Conservation (phyloP, 1,140 invertebrate genomes). For the Ceratitis capitata region DNA sequence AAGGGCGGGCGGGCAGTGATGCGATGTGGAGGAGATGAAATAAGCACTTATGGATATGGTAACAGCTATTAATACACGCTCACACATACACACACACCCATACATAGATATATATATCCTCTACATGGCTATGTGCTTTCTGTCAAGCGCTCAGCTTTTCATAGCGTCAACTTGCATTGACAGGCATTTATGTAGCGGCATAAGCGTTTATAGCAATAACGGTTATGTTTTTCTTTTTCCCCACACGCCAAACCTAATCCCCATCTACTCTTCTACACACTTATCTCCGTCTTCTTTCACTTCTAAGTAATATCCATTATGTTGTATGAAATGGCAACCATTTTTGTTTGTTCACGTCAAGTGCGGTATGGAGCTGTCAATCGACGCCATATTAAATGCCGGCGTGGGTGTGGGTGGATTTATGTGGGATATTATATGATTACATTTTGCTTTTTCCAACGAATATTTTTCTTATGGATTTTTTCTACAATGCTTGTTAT, state of each 20-base stretch:
- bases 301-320: not conserved
- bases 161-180: not conserved
- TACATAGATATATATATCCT: not conserved
- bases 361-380: not conserved
- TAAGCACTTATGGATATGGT: not conserved
- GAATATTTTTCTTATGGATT: too few relatives aligned
- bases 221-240: not conserved
- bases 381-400: not conserved
- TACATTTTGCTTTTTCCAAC: too few relatives aligned
- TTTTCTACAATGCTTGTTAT: too few relatives aligned
- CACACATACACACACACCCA: not conserved
- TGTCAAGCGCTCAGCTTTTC: not conserved
- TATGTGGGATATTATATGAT: not conserved
- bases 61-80: too few relatives aligned
- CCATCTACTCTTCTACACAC: too few relatives aligned
- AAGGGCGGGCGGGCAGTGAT: too few relatives aligned
- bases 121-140: not conserved
- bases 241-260: not conserved
- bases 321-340: not conserved
- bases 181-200: not conserved
- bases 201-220: not conserved
- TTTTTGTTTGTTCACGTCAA: not conserved
- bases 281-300: not conserved
- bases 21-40: not conserved
- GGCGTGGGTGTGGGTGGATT: not conserved